phyloP scores from a whole-genome alignment of 1,140 invertebrate species.

The Drosophila tristis region DNA sequence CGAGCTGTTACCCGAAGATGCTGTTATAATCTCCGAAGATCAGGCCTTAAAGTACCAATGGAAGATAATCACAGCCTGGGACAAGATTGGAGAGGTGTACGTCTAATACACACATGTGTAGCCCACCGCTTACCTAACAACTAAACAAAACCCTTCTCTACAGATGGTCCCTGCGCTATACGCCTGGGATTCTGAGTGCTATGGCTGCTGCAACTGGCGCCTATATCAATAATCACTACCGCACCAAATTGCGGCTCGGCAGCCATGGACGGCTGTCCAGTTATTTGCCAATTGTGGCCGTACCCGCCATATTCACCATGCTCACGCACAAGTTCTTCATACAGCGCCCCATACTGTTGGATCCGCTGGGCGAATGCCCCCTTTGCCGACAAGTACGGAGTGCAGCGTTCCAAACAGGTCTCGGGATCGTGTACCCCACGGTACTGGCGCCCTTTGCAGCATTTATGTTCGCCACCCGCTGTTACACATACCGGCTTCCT shows the following conservation, averaged over 20 bases:
- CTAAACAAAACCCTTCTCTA: conserved; percentile 1
- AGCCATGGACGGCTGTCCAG: conserved; percentile 79
- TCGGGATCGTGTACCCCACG: conserved; percentile 83
- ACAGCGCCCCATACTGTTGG: conserved; percentile 75
- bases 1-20: conserved; percentile 78
- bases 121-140: conserved; percentile 56
- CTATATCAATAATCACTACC: conserved; percentile 84
- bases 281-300: conserved; percentile 83
- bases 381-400: conserved; percentile 83
- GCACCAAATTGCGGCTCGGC: conserved; percentile 77
- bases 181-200: conserved; percentile 67
- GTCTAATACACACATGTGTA: conserved; percentile 21
- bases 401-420: conserved; percentile 75
- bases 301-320: conserved; percentile 83
- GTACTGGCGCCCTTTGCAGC: conserved; percentile 83
- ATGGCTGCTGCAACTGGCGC: conserved; percentile 75
- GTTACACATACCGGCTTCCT: conserved; percentile 84
- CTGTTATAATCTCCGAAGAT: conserved; percentile 83
- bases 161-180: conserved; percentile 84
- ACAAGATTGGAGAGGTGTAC: conserved; percentile 83
- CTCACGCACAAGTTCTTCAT: conserved; percentile 84
- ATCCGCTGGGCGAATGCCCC: conserved; percentile 80
- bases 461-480: conserved; percentile 84
- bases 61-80: conserved; percentile 84
- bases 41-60: conserved; percentile 84